Conservation (phyloP, 2,888 invertebrate species). For the Ferdinandea cuprea region DNA sequence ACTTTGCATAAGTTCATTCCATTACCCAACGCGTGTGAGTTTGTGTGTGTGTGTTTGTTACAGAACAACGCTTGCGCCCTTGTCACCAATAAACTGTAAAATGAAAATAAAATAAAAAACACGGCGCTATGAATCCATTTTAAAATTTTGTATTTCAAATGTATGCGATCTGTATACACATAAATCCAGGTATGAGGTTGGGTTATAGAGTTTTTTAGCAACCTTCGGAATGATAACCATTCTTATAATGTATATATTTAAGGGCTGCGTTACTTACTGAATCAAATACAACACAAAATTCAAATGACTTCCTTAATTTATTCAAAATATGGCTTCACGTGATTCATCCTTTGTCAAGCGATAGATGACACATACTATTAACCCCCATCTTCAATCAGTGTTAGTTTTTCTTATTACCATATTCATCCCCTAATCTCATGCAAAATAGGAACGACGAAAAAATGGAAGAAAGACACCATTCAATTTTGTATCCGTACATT, state of each 20-base stretch:
- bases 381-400: slow-evolving; percentile 6
- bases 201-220: not conserved
- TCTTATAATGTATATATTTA: not conserved
- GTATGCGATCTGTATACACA: slow-evolving; percentile 18
- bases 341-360: slow-evolving; percentile 52
- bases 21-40: slow-evolving; percentile 55
- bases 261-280: slow-evolving; percentile 16
- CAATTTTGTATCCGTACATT: slow-evolving; percentile 41
- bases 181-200: slow-evolving; percentile 34
- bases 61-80: slow-evolving; percentile 72
- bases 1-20: slow-evolving; percentile 76
- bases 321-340: slow-evolving; percentile 66
- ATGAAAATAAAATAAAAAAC: slow-evolving; percentile 26
- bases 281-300: slow-evolving; percentile 43
- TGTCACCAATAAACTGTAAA: slow-evolving; percentile 66
- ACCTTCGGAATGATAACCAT: not conserved
- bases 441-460: slow-evolving; percentile 59
- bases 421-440: slow-evolving; percentile 72
- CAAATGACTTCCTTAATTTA: slow-evolving; percentile 69
- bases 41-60: slow-evolving; percentile 42
- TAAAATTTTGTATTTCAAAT: slow-evolving; percentile 65
- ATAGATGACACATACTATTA: not conserved
- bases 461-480: slow-evolving; percentile 33
- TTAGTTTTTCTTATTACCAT: slow-evolving; percentile 45
- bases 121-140: slow-evolving; percentile 68